phyloP scores from a whole-genome alignment of 2,888 invertebrate species.

The Acrocera orbiculus region DNA sequence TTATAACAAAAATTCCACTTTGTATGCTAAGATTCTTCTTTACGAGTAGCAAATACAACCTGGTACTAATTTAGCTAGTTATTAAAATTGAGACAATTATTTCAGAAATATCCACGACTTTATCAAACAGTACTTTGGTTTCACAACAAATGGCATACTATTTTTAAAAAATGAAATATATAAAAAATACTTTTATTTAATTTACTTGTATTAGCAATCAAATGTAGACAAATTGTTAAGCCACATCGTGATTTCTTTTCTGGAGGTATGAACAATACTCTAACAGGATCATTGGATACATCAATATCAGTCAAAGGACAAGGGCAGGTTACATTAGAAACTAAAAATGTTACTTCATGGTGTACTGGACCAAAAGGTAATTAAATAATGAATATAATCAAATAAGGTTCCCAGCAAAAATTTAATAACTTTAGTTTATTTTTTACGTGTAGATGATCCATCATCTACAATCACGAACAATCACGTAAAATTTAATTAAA shows the following conservation, averaged over 20 bases:
- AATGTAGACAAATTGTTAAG: constrained; percentile 56
- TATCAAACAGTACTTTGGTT: constrained; percentile 54
- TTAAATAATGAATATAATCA: no score
- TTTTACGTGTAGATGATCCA: constrained; percentile 30
- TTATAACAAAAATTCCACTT: constrained; percentile 43
- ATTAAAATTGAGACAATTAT: constrained; percentile 73
- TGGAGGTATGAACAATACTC: constrained; percentile 38
- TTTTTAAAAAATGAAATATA: not conserved
- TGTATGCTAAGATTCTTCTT: constrained; percentile 65
- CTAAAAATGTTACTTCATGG: constrained; percentile 70
- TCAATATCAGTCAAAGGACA: constrained; percentile 40
- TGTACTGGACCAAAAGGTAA: constrained; percentile 68
- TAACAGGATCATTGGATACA: constrained; percentile 11
- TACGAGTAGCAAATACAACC: constrained; percentile 56
- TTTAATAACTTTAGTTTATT: constrained; percentile 38
- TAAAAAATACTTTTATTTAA: not conserved
- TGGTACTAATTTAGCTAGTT: constrained; percentile 70
- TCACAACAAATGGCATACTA: constrained; percentile 37
- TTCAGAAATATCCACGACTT: constrained; percentile 43
- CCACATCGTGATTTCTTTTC: constrained; percentile 91
- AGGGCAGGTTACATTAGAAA: constrained; percentile 64
- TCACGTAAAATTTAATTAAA: constrained; percentile 12
- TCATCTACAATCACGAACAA: constrained; percentile 19
- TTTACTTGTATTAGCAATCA: constrained; percentile 12
- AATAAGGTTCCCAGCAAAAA: constrained; percentile 12